Evolutionary conservation across 1,140 invertebrate species (phyloP), one percentile per base, ranked within the genome.

Genomic region (Zaprionus ghesquierei): DNA sequence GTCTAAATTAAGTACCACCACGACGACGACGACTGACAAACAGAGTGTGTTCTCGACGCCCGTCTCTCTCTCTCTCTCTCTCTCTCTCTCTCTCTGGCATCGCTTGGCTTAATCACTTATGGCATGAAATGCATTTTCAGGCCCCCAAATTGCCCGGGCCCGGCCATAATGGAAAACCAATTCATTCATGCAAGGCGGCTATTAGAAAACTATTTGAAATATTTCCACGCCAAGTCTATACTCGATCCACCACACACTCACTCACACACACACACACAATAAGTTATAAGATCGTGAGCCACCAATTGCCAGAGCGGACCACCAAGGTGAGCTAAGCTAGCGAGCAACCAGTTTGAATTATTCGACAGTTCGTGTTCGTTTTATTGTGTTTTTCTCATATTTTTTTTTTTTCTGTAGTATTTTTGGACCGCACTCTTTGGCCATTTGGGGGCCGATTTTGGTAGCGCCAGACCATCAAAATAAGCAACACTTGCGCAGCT

Each of bases 161-260:
- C 12, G 50, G 13, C 63, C 63, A 79, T 76, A 80, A 65, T 56
- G 63, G 49, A 58, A 72, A 70, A 55, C 63, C 75, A 75, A 77
- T 85, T 86, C 65, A 76, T 79, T 87, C 79, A 74, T 69, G 61
- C 70, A 69, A 68, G 68, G 58, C 54, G 38, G 64, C 81, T 87
- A 82, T 86, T 86, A 86, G 81, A 86, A 87, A 86, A 86, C 70
- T 86, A 86, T 86, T 86, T 87, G 77, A 86, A 86, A 86, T 87
- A 86, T 87, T 86, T 87, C 75, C 81, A 85, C 77, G 80, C 59
- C 59, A 51, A 51, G 41, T 44, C 59, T 61, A 63, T 58, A 58
- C 69, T 25, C 31, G 73, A 69, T 66, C 61, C 65, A 62, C 31
- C 35, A 41, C n/a, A 13, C 31, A 31, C 9, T n/a, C 13, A 38